Evolutionary conservation across 2,797 vertebrate species (phyloP), one percentile per base, ranked within the genome.

Genomic region (Sebastes trivittatus): DNA sequence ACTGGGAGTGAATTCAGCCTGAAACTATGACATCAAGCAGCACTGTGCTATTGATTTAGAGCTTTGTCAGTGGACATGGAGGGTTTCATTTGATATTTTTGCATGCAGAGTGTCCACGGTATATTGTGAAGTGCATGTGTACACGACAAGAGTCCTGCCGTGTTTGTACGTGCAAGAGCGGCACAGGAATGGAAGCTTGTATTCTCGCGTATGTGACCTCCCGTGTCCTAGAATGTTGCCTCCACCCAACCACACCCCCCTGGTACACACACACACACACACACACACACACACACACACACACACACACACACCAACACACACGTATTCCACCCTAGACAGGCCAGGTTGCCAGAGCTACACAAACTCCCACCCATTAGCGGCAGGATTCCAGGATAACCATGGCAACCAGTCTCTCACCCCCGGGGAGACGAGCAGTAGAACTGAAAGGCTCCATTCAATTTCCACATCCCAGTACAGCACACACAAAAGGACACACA

Each of bases 331-430:
- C 94, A 94, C 91, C 95, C 95, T 95, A 95, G 96, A 95, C 86
- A 95, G 93, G 89, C 95, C 95, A 94, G 91, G 88, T 97, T 95
- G 81, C 91, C 95, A 93, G 91, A 83, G 85, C 96, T 96, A 96
- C 96, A 96, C 84, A 93, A 95, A 95, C 96, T 96, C 96, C 96
- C 96, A 97, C 96, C 97, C 92, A 96, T 96, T 97, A 96, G 96
- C 96, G 95, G 96, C 96, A 96, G 96, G 97, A 97, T 95, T 97
- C 96, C 95, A 96, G 93, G 92, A 98, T 98, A 98, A 97, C 97
- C 98, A 98, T 98, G 97, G 97, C 97, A 99, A 98, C 98, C 94
- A 16, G 95, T 95, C 96, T 97, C 95, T 96, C 97, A 97, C 96
- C 95, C 96, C 96, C 93, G 87, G 97, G 96, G 97, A 97, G 96